Conservation (phyloP, 2,888 invertebrate species). For the Dromius quadrimaculatus region DNA sequence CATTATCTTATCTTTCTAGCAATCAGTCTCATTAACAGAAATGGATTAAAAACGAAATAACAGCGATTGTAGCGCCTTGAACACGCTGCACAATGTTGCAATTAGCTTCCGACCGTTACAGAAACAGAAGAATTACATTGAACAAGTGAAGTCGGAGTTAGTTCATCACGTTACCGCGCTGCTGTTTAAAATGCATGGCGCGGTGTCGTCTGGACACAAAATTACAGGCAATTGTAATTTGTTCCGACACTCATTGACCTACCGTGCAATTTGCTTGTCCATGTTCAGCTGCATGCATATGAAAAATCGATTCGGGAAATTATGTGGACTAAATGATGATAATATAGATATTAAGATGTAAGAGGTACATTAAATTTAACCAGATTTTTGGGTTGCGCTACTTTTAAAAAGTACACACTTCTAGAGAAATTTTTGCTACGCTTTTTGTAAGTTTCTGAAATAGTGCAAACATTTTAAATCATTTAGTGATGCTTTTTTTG, state of each 20-base stretch:
- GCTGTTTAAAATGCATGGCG: constrained; percentile 36
- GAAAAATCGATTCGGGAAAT: constrained; percentile 31
- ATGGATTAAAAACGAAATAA: constrained; percentile 30
- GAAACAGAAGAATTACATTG: neutral
- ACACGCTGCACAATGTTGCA: neutral
- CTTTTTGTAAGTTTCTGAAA: no score
- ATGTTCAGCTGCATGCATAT: constrained; percentile 38
- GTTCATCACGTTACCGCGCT: constrained; percentile 2
- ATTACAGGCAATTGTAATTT: constrained; percentile 47
- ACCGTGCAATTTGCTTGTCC: constrained; percentile 45
- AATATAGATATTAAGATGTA: constrained; percentile 39
- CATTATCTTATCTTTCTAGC: neutral
- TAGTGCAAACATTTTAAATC: no score
- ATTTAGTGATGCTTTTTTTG: no score
- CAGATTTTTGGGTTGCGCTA: constrained; percentile 15
- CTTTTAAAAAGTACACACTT: neutral
- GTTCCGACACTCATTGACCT: constrained; percentile 44
- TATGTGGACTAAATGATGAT: constrained; percentile 21
- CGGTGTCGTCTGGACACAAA: constrained; percentile 30
- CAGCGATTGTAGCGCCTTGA: neutral
- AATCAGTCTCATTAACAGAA: constrained; percentile 31
- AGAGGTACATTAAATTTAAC: neutral
- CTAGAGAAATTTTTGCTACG: neutral
- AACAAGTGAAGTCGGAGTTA: neutral
- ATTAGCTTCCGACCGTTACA: constrained; percentile 13